Conservation (phyloP, 2,113 vertebrate genomes). For the Passer domesticus region DNA sequence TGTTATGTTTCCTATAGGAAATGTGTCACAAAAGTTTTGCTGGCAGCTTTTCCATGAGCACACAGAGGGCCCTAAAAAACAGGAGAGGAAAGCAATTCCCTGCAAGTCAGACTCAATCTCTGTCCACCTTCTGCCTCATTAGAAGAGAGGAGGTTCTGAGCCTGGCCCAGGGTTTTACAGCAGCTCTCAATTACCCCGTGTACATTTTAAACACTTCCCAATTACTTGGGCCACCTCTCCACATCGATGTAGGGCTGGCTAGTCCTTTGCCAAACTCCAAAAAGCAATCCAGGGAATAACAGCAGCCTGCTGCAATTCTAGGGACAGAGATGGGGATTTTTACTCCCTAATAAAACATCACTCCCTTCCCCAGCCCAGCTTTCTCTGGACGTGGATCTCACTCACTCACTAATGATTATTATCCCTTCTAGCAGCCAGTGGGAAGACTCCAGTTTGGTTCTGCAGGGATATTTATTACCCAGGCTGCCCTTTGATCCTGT, state of each 20-base stretch:
- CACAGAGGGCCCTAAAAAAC: neutral
- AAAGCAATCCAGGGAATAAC: neutral
- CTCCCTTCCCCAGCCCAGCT: neutral
- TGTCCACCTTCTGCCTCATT: neutral
- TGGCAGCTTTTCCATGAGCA: neutral
- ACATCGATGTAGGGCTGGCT: rapidly evolving
- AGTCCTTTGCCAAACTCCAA: neutral
- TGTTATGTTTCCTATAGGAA: neutral
- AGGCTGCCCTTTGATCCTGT: constrained; percentile 61
- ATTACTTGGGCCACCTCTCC: neutral
- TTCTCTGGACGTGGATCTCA: neutral
- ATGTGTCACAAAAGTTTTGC: neutral
- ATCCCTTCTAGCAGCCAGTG: neutral
- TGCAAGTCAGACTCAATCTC: neutral
- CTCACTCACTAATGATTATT: neutral
- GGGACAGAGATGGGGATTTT: neutral
- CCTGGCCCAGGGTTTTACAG: neutral
- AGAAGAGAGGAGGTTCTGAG: neutral
- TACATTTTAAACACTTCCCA: constrained; percentile 31
- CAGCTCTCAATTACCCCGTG: constrained; percentile 11
- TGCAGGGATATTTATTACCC: constrained; percentile 46
- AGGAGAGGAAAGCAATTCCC: neutral
- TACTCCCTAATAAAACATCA: neutral
- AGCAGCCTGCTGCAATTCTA: neutral
- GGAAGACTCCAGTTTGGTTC: neutral